Conservation (phyloP, 2,888 invertebrate species). For the Cryptosula pallasiana region DNA sequence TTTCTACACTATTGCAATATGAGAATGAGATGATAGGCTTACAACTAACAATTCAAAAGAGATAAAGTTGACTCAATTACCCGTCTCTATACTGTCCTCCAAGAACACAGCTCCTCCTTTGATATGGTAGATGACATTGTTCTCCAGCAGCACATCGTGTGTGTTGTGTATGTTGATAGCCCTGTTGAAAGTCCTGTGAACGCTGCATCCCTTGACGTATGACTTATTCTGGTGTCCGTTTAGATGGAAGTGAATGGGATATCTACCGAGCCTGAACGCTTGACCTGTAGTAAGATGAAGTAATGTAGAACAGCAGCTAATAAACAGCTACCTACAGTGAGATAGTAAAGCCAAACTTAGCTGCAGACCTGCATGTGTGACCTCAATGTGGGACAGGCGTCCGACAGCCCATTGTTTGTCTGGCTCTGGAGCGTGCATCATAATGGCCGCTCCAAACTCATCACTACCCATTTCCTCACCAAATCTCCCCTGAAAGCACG, state of each 20-base stretch:
- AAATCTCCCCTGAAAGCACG: constrained; percentile 30
- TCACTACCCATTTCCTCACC: constrained; percentile 30
- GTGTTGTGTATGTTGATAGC: constrained; percentile 25
- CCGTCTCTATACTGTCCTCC: constrained; percentile 28
- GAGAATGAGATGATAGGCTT: too few relatives aligned
- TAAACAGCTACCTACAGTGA: too few relatives aligned
- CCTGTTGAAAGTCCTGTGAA: constrained; percentile 24
- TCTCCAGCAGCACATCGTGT: constrained; percentile 6
- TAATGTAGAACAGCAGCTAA: too few relatives aligned
- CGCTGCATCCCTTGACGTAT: constrained; percentile 22
- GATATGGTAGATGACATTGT: constrained; percentile 23
- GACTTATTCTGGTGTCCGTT: constrained; percentile 21
- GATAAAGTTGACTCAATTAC: too few relatives aligned
- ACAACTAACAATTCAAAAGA: too few relatives aligned
- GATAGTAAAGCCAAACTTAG: too few relatives aligned
- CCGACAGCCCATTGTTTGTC: constrained; percentile 21
- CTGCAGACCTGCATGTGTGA: constrained; percentile 24
- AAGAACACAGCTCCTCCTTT: constrained; percentile 28
- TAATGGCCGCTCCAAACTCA: constrained; percentile 30
- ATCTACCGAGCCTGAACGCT: constrained; percentile 19
- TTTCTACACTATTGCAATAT: too few relatives aligned
- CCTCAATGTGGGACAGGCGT: constrained; percentile 20
- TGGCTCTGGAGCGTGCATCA: constrained; percentile 25
- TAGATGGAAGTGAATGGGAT: constrained; percentile 24
- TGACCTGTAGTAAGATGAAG: constrained; percentile 4